Conservation (phyloP, 2,888 invertebrate species). For the Zootermopsis nevadensis region DNA sequence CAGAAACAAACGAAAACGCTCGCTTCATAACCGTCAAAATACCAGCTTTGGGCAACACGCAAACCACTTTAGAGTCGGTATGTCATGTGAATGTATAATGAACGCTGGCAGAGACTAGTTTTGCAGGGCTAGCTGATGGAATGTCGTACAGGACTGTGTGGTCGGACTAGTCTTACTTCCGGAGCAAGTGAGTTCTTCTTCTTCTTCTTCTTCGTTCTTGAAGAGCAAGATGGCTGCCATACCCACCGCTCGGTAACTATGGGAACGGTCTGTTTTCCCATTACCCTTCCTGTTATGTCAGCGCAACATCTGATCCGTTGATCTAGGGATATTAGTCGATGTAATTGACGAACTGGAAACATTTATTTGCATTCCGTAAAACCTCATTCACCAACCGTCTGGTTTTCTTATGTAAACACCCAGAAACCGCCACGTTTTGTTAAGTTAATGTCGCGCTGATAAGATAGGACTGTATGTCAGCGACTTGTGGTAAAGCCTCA, state of each 20-base stretch:
- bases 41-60: not conserved
- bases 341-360: too few species aligned
- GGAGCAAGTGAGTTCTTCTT: conserved; percentile 25
- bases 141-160: conserved; percentile 26
- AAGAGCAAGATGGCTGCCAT: not conserved
- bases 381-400: too few species aligned
- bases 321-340: too few species aligned
- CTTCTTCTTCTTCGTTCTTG: not conserved
- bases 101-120: not conserved
- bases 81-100: not conserved
- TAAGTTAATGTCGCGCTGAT: too few species aligned
- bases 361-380: too few species aligned
- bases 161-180: conserved; percentile 40
- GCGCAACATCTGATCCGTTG: too few species aligned
- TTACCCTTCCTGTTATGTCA: too few species aligned
- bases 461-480: too few species aligned
- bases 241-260: not conserved
- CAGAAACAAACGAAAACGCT: too few species aligned
- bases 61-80: not conserved
- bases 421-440: too few species aligned
- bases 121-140: not conserved
- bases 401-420: too few species aligned
- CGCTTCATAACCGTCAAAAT: not conserved
- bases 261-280: not conserved
- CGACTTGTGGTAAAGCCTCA: too few species aligned